phyloP scores from a whole-genome alignment of 2,113 vertebrate species.

The Prolemur simus region DNA sequence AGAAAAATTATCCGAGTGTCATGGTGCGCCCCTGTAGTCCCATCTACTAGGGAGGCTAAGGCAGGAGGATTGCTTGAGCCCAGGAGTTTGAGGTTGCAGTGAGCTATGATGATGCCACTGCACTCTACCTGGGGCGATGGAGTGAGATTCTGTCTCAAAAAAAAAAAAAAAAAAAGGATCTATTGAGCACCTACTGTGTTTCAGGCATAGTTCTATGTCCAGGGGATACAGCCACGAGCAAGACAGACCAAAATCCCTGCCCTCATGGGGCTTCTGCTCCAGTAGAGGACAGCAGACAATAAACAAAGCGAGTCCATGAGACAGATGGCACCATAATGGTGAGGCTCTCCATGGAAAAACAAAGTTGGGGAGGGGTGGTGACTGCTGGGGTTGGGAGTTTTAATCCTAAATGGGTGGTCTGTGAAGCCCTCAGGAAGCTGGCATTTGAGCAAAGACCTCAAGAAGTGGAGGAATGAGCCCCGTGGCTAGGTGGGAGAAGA shows the following conservation, averaged over 20 bases:
- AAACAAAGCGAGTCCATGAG: not conserved
- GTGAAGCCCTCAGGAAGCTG: not conserved
- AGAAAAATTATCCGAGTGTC: too few relatives aligned
- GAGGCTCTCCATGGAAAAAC: not conserved
- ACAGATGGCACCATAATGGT: too few relatives aligned
- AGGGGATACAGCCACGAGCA: not conserved
- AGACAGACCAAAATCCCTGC: not conserved
- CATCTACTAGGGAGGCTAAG: too few relatives aligned
- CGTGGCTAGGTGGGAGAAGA: not conserved
- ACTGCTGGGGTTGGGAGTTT: not conserved
- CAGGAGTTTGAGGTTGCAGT: too few relatives aligned
- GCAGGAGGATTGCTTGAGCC: too few relatives aligned
- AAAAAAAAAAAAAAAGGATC: too few relatives aligned
- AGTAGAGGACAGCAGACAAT: not conserved
- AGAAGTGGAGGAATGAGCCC: not conserved
- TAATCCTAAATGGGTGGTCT: not conserved
- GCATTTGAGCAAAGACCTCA: not conserved
- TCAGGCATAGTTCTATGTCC: not conserved
- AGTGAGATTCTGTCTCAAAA: too few relatives aligned
- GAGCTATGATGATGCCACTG: too few relatives aligned
- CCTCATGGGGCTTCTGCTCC: not conserved
- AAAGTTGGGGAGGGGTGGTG: not conserved
- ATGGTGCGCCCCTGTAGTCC: too few relatives aligned
- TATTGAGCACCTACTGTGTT: not conserved
- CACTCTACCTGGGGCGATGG: too few relatives aligned